Evolutionary conservation across 2,113 vertebrate species (phyloP), one percentile per base, ranked within the genome.

Genomic region (Xenus cinereus): DNA sequence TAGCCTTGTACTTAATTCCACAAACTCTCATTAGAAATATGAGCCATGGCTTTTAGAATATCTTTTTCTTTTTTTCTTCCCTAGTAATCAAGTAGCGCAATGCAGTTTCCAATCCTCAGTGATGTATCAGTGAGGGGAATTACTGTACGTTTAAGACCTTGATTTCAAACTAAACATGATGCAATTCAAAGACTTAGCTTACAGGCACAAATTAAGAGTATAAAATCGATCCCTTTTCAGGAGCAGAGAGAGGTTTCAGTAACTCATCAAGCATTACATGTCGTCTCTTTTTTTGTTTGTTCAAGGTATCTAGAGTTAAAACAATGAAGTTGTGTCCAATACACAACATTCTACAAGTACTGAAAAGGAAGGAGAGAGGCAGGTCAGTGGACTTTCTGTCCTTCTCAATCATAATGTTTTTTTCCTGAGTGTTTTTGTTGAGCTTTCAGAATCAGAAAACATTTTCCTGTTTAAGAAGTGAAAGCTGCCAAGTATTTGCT

Each of bases 401-500:
- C 88, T 87, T 63, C 56, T 77, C 85, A 85, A 63, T 62, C 50
- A 23, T 78, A 62, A n/a, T 93, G 63, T 48, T 82, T 91, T 91
- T 69, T 94, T 96, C 93, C 84, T 94, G 86, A 95, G 64, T 72
- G 45, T 81, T 79, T 63, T 37, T 95, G 64, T 93, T 89, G 84
- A 78, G 94, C 97, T 97, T 97, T 95, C 72, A 64, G 74, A 96
- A 94, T 62, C 64, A 62, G 80, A 93, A 95, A 96, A 82, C 62
- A 80, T 88, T 66, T 95, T 95, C 92, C 89, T 96, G 93, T 98
- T 97, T 84, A 88, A 84, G 67, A 97, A 97, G 75, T 54, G 75
- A 97, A 98, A 97, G 91, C 91, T 95, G 95, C 94, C 91, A 97
- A 97, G 64, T 90, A 91, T 89, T 95, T 96, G 80, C 51, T 95